A percentile compares a stretch with the other conserved stretches of the same genome.
Evolutionary conservation across 2,113 vertebrate species (phyloP).

Genomic region (Oncorhynchus masou): DNA sequence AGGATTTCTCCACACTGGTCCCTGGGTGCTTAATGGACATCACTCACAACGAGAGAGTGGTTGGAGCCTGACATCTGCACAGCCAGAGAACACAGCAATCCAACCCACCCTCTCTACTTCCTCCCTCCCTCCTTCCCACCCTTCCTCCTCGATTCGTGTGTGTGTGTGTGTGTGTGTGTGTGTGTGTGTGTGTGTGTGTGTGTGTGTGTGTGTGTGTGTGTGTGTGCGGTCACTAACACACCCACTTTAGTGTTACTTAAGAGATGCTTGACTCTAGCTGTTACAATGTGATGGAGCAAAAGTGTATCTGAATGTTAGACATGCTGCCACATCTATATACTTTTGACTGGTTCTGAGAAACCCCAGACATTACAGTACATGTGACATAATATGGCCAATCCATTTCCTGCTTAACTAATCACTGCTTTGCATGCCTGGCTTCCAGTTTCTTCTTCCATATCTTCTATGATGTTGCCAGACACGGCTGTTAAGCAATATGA

Average conservation of each 20-base stretch:
- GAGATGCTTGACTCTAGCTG: not conserved
- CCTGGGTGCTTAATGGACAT: conserved; percentile 6
- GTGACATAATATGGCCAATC: no score
- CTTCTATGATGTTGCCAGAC: no score
- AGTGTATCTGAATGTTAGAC: not conserved
- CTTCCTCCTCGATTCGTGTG: no score
- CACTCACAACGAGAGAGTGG: conserved; percentile 5
- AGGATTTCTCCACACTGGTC: not conserved
- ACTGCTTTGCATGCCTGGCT: no score
- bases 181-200: not conserved
- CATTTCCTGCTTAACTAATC: no score
- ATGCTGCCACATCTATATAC: no score
- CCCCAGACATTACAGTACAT: not conserved
- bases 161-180: no score
- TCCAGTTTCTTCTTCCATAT: no score
- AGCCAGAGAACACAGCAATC: not conserved
- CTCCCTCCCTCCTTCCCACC: not conserved
- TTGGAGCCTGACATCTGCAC: conserved; percentile 1
- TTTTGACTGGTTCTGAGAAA: not conserved
- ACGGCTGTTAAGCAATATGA: no score
- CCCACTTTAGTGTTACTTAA: not conserved
- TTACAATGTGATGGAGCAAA: not conserved
- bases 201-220: not conserved
- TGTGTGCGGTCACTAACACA: not conserved
- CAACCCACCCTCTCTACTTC: no score